These are phyloP conservation scores for Orientallactaga bullata DNA, from an alignment of 2,113 vertebrate species.

Conservation along the genomic window DNA sequence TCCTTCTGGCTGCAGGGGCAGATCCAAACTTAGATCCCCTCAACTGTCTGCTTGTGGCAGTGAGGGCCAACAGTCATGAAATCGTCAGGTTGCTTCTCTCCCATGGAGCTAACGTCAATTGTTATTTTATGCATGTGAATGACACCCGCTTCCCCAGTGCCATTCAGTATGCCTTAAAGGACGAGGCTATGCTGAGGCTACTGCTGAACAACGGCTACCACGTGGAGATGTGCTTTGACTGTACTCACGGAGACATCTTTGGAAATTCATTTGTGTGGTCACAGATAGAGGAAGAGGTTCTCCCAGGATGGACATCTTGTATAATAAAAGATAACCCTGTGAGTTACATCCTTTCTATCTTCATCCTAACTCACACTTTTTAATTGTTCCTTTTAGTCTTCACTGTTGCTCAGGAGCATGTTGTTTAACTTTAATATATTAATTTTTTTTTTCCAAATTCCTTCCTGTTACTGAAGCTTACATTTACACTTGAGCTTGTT, in stretches of 20 bases:
- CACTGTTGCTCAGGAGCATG: not conserved
- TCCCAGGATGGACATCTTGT: slow-evolving; percentile 86
- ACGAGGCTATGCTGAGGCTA: slow-evolving; percentile 93
- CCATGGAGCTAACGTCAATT: slow-evolving; percentile 91
- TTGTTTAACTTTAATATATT: not conserved
- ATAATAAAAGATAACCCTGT: slow-evolving; percentile 87
- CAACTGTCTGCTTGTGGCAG: slow-evolving; percentile 92
- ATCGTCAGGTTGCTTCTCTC: slow-evolving; percentile 90
- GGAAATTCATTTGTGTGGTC: slow-evolving; percentile 87
- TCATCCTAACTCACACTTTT: not conserved
- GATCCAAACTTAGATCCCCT: slow-evolving; percentile 92
- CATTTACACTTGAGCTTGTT: not conserved
- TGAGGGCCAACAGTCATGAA: slow-evolving; percentile 90
- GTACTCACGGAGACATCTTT: slow-evolving; percentile 88
- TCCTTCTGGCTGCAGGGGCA: slow-evolving; percentile 89
- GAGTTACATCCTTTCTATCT: slow-evolving; percentile 70
- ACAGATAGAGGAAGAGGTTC: slow-evolving; percentile 80
- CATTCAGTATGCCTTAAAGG: slow-evolving; percentile 93
- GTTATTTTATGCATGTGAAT: slow-evolving; percentile 91
- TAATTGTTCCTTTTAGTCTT: not conserved
- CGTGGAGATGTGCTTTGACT: slow-evolving; percentile 92
- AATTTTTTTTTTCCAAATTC: not conserved
- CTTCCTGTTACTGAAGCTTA: not conserved
- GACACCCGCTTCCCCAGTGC: slow-evolving; percentile 93
- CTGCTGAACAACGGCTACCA: slow-evolving; percentile 92